Conservation (phyloP, 2,888 invertebrate genomes). For the Mayetiola destructor region DNA sequence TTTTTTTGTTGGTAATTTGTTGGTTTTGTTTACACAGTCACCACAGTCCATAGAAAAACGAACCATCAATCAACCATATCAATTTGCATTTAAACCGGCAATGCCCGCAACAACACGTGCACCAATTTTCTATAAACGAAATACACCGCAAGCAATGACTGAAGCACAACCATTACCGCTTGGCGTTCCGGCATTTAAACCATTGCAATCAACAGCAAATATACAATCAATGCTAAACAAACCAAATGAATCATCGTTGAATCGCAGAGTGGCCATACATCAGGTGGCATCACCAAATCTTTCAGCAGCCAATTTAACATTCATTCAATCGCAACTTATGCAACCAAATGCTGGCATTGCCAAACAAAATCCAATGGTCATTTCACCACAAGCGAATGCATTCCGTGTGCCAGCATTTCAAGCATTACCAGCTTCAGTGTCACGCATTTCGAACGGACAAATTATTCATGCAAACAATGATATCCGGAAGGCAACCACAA, state of each 20-base stretch:
- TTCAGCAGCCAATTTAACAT: constrained; percentile 14
- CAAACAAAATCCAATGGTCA: constrained; percentile 1
- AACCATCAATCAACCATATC: background rate
- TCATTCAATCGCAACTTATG: constrained; percentile 4
- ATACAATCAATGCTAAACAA: constrained; percentile 19
- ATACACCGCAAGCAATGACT: constrained; percentile 27
- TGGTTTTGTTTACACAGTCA: background rate
- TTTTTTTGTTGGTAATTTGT: background rate
- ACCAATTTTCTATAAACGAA: constrained; percentile 18
- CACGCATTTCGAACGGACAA: constrained; percentile 41
- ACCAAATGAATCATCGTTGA: background rate
- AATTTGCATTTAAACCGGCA: background rate
- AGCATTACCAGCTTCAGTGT: constrained; percentile 41
- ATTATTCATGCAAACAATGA: constrained; percentile 24
- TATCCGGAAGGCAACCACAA: constrained; percentile 20
- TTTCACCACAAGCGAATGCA: constrained; percentile 6
- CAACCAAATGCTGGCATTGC: background rate
- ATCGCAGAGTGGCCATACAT: constrained; percentile 39
- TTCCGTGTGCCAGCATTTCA: constrained; percentile 35
- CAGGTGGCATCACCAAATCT: constrained; percentile 30
- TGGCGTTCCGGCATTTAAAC: constrained; percentile 64
- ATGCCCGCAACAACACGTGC: constrained; percentile 20
- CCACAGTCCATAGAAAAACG: background rate
- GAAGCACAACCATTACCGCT: constrained; percentile 42
- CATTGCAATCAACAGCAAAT: constrained; percentile 28